These are phyloP conservation scores for Megaceryle maxima DNA, from an alignment of 2,113 vertebrate genomes.

Conservation along the genomic window DNA sequence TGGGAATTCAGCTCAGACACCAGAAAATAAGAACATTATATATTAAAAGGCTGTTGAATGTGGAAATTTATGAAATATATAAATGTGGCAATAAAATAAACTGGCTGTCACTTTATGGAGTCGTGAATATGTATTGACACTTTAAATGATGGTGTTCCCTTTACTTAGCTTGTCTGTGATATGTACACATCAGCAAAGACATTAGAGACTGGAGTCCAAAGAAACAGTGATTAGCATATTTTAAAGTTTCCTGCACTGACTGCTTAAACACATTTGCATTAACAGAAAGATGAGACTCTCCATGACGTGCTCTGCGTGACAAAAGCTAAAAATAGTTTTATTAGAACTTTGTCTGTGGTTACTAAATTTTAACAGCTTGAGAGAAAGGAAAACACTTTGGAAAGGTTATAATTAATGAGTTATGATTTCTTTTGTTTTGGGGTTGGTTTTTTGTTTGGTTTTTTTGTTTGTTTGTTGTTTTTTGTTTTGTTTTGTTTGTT, in stretches of 20 bases:
- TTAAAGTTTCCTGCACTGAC: background rate
- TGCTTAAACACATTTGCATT: conserved; percentile 54
- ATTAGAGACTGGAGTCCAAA: background rate
- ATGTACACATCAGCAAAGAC: background rate
- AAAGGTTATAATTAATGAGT: conserved; percentile 50
- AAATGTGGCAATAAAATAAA: background rate
- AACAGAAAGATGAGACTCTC: conserved; percentile 39
- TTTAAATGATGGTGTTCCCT: background rate
- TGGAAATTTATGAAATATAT: background rate
- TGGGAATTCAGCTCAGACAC: background rate
- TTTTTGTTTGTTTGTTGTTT: background rate
- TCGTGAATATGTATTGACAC: background rate
- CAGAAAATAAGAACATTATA: background rate
- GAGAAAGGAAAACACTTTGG: background rate
- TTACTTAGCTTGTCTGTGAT: background rate
- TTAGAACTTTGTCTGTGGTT: conserved; percentile 1
- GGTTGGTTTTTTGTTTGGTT: background rate
- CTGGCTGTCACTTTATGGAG: background rate
- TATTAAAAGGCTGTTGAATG: background rate
- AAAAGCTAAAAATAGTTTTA: conserved; percentile 40
- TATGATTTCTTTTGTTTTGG: background rate
- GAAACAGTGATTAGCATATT: background rate
- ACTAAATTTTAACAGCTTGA: conserved; percentile 7
- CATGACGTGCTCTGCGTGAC: background rate
- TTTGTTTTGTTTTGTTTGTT: background rate